A percentile compares a stretch with the other conserved stretches of the same genome.
Evolutionary conservation across 2,797 vertebrate genomes (phyloP).

Genomic region (Mallotus villosus): DNA sequence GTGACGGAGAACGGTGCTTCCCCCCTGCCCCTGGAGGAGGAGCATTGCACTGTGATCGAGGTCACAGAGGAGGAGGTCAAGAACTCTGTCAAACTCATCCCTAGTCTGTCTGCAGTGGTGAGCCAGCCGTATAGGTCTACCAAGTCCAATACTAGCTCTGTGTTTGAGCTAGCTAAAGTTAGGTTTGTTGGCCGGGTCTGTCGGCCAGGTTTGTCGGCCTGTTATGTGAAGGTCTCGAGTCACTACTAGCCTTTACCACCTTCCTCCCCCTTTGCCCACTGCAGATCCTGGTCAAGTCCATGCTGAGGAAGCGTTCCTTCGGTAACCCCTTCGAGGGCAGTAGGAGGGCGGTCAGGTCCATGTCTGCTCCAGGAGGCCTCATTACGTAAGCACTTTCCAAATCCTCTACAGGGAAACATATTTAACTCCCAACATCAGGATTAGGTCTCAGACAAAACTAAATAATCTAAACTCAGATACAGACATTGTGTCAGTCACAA

Average conservation of each 20-base stretch:
- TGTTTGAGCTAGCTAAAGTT: neutral
- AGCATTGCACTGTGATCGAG: conserved; percentile 89
- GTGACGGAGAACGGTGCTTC: conserved; percentile 78
- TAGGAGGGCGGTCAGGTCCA: conserved; percentile 84
- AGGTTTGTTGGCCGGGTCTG: too few species aligned
- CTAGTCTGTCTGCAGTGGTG: conserved; percentile 92
- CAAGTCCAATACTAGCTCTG: neutral
- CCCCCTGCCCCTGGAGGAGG: conserved; percentile 89
- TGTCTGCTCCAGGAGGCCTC: conserved; percentile 92
- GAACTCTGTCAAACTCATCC: conserved; percentile 90
- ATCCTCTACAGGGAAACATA: conserved; percentile 50
- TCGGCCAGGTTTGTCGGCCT: too few species aligned
- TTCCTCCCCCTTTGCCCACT: conserved; percentile 13
- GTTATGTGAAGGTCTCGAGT: too few species aligned
- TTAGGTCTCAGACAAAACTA: conserved; percentile 56
- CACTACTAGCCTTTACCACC: too few species aligned
- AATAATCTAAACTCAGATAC: conserved; percentile 33
- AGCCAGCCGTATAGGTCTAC: conserved; percentile 32
- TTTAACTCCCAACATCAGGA: conserved; percentile 49
- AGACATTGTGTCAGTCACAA: neutral
- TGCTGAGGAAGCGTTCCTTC: conserved; percentile 96
- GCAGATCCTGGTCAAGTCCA: conserved; percentile 95
- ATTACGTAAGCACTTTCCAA: conserved; percentile 81
- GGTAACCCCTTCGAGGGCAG: conserved; percentile 88
- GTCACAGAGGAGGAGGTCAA: conserved; percentile 95